A percentile compares a stretch with the other conserved stretches of the same genome.
These are phyloP conservation scores for Microplitis demolitor DNA, from an alignment of 1,140 invertebrate species.

Conservation along the genomic window DNA sequence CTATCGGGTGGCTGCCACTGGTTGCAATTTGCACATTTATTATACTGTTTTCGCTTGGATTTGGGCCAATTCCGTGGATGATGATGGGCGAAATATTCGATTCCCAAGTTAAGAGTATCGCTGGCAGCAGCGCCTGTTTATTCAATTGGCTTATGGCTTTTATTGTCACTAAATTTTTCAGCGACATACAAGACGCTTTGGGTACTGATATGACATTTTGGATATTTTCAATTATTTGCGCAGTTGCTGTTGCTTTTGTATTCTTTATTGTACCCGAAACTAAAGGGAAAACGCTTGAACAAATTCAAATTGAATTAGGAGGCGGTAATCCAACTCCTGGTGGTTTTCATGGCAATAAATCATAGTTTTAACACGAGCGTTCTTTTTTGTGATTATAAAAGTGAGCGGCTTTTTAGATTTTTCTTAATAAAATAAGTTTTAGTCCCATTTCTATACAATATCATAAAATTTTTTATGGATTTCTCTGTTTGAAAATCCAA, in stretches of 20 bases:
- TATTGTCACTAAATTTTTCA: conserved; percentile 80
- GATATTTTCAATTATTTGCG: conserved; percentile 76
- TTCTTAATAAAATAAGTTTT: no score
- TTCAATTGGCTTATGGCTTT: conserved; percentile 83
- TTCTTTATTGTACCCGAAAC: conserved; percentile 84
- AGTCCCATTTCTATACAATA: no score
- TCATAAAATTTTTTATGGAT: no score
- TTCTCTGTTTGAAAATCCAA: no score
- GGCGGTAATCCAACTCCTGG: conserved; percentile 21
- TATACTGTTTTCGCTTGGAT: conserved; percentile 76
- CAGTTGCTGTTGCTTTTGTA: conserved; percentile 75
- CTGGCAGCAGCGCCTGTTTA: conserved; percentile 72
- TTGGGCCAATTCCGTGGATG: conserved; percentile 81
- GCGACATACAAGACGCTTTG: conserved; percentile 64
- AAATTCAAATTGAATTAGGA: conserved; percentile 74
- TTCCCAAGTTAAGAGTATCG: conserved; percentile 77
- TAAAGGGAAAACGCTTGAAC: conserved; percentile 84
- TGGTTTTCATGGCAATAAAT: neutral
- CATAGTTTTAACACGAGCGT: no score
- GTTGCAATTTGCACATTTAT: conserved; percentile 76
- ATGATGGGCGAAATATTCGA: conserved; percentile 78
- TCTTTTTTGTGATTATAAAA: no score
- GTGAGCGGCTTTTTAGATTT: no score
- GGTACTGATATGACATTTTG: conserved; percentile 75
- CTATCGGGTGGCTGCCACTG: conserved; percentile 74